Evolutionary conservation across 1,140 invertebrate genomes (phyloP), one percentile per base, ranked within the genome.

Genomic region (Dendrolimus punctatus): DNA sequence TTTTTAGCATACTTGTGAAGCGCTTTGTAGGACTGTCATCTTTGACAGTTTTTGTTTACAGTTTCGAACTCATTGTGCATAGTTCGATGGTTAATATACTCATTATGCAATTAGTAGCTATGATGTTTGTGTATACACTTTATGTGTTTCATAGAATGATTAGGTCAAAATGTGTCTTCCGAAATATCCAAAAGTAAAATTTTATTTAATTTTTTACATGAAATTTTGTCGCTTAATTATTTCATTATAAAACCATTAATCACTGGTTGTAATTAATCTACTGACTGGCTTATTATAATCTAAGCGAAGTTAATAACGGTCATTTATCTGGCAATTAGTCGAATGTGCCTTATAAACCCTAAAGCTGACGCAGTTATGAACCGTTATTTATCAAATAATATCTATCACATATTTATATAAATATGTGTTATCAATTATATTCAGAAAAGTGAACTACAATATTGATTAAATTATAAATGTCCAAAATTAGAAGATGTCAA

Each of bases 321-420:
- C 51, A 66, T 69, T 65, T 60, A 66, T 69, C 54, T 57, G 55
- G 57, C 50, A 57, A 62, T 69, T 66, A 58, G 61, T 63, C 54
- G 63, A 59, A 61, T 66, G 63, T 59, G 44, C 51, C 53, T 53
- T 61, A 61, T 63, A 63, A 60, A 53, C 51, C 46, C 47, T 49
- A 46, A 43, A 50, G 57, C 38, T 46, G 10, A 36, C 7, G 10
- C 38, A 8, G 38, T 46, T 46, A 36, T 46, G 23, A 46, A 46
- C 36, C 38, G 10, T 36, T 46, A 46, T 46, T 36, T 46, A 7
- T 46, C 38, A 23, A 6, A 43, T 43, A 6, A 5, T 43, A 9
- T n/a, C 10, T 7, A 43, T 23, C 1, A 23, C 1, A 23, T 23
- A 23, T 23, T 23, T 23, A 23, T 2, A 23, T 23, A 3, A 2